These are phyloP conservation scores for Coronaproctus castanopsis DNA, from an alignment of 2,888 invertebrate species.

Conservation along the genomic window DNA sequence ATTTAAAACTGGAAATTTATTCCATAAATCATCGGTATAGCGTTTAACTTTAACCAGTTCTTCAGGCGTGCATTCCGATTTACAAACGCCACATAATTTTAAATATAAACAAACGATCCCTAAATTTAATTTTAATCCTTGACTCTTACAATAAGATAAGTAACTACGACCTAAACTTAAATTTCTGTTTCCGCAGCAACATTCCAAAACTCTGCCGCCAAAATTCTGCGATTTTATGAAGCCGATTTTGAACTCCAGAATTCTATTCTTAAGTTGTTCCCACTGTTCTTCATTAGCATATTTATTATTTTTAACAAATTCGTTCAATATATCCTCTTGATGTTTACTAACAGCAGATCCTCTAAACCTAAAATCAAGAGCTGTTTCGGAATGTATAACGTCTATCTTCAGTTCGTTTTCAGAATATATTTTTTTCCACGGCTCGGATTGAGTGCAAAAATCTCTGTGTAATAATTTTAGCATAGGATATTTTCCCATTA, in stretches of 20 bases:
- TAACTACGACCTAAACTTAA: constrained; percentile 25
- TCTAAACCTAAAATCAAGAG: not conserved
- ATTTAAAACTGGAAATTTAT: constrained; percentile 16
- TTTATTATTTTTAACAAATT: not conserved
- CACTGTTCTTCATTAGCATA: not conserved
- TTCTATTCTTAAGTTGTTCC: not conserved
- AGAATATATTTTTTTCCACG: too few species aligned
- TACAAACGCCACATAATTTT: constrained; percentile 31
- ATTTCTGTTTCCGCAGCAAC: not conserved
- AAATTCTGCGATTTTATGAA: constrained; percentile 1
- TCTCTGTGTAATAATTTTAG: too few species aligned
- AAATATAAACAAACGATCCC: constrained; percentile 38
- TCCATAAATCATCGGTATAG: constrained; percentile 13
- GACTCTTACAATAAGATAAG: constrained; percentile 32
- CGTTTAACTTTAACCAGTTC: constrained; percentile 15
- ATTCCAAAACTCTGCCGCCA: constrained; percentile 7
- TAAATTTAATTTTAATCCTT: constrained; percentile 32
- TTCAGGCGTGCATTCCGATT: constrained; percentile 23
- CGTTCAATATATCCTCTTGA: not conserved
- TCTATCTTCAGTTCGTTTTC: too few species aligned
- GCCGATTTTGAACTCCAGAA: not conserved
- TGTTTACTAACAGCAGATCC: not conserved
- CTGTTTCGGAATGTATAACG: too few species aligned
- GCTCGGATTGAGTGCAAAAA: too few species aligned
- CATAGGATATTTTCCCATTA: too few species aligned